Percentiles rank a stretch among this genome's conserved stretches.
These are phyloP conservation scores for Melanostoma mellinum DNA, from an alignment of 2,888 invertebrate species.

Conservation along the genomic window DNA sequence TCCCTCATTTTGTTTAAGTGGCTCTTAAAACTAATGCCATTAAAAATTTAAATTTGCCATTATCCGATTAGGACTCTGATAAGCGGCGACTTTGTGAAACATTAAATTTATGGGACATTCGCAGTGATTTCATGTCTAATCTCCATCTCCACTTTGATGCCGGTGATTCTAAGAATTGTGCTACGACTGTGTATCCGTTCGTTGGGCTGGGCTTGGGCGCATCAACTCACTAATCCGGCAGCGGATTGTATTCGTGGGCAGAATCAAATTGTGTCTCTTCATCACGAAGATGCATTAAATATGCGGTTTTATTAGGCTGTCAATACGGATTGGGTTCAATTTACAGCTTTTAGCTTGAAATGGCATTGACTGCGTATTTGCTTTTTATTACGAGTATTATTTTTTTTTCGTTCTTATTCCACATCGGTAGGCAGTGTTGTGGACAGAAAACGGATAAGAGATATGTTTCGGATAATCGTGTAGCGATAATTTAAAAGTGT, in stretches of 20 bases:
- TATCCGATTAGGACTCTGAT: constrained; percentile 51
- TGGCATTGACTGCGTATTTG: constrained; percentile 15
- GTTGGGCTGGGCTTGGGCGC: constrained; percentile 11
- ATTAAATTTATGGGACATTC: constrained; percentile 27
- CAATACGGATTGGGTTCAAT: constrained; percentile 65
- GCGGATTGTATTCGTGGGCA: not conserved
- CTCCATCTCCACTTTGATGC: too few species aligned
- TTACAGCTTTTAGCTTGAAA: constrained; percentile 29
- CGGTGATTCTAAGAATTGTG: too few species aligned
- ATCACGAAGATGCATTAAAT: constrained; percentile 59
- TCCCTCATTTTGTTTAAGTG: constrained; percentile 18
- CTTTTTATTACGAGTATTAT: not conserved
- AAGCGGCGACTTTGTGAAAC: constrained; percentile 60
- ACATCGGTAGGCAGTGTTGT: not conserved
- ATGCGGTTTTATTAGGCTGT: constrained; percentile 59
- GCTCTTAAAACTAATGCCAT: constrained; percentile 39
- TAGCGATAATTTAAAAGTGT: constrained; percentile 63
- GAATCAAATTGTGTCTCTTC: constrained; percentile 26
- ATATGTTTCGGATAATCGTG: constrained; percentile 65
- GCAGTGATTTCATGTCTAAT: too few species aligned
- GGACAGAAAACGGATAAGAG: constrained; percentile 53
- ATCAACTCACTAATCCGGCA: constrained; percentile 36
- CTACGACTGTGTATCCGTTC: too few species aligned
- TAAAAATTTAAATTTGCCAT: constrained; percentile 62
- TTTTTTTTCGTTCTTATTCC: constrained; percentile 7